These are phyloP conservation scores for Isichthys henryi DNA, from an alignment of 2,113 vertebrate genomes.

Conservation along the genomic window DNA sequence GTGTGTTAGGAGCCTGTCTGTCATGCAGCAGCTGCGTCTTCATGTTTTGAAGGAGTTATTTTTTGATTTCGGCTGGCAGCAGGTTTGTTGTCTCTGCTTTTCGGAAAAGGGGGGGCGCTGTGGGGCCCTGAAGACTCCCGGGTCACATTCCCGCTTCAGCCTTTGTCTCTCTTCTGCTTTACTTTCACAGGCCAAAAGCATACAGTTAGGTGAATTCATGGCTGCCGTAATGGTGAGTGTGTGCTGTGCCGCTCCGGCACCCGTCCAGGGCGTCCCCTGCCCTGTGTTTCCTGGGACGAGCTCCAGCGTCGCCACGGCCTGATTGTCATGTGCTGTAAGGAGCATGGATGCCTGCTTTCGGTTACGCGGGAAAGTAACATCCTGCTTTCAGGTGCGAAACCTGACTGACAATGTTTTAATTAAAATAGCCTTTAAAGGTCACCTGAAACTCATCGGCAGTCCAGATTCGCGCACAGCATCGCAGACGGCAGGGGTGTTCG, in stretches of 20 bases:
- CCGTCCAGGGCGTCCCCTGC: not conserved
- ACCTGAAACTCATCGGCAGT: not conserved
- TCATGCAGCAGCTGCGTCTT: not conserved
- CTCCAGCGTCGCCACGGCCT: not conserved
- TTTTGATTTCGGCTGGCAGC: not conserved
- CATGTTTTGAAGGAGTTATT: not conserved
- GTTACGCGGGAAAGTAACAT: not conserved
- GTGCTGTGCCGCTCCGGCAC: not conserved
- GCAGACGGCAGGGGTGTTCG: not conserved
- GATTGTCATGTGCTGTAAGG: not conserved
- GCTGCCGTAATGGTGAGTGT: not conserved
- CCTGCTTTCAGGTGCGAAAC: slow-evolving; percentile 10
- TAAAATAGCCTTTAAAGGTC: slow-evolving; percentile 17
- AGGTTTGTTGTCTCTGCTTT: not conserved
- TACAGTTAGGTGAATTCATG: not conserved
- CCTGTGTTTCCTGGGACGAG: not conserved
- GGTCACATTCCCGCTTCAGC: not conserved
- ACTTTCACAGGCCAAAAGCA: not conserved
- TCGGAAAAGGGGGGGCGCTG: not conserved
- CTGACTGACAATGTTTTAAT: slow-evolving; percentile 11
- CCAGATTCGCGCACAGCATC: not conserved
- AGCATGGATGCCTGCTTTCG: not conserved
- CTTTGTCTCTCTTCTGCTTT: not conserved
- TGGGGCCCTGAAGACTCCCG: not conserved
- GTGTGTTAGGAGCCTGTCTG: not conserved